These are phyloP conservation scores for Lepidocolaptes lacrymiger DNA, from an alignment of 2,797 vertebrate genomes.

Conservation along the genomic window DNA sequence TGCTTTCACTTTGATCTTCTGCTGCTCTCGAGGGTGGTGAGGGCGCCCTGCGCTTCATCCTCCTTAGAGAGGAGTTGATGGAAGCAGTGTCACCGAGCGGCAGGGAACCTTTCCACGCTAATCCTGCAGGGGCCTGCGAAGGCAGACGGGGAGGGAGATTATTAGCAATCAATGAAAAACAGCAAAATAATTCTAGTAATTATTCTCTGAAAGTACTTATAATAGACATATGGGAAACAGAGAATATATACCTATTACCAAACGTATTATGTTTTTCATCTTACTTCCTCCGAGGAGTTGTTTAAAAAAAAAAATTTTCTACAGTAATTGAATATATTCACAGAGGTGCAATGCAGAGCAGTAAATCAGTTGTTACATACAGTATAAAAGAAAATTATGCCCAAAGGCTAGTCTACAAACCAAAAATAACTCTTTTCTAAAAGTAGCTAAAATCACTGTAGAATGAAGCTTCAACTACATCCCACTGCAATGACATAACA, in stretches of 20 bases:
- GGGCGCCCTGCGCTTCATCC: slow-evolving; percentile 93
- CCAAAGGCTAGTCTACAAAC: neutral
- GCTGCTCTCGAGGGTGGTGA: slow-evolving; percentile 82
- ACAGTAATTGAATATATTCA: neutral
- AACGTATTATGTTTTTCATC: neutral
- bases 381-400: neutral
- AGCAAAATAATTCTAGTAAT: neutral
- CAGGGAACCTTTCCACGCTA: slow-evolving; percentile 72
- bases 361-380: neutral
- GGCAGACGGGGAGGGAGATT: neutral
- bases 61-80: slow-evolving; percentile 85
- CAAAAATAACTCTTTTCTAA: neutral
- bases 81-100: slow-evolving; percentile 74
- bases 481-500: neutral
- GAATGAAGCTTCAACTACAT: neutral
- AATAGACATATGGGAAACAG: neutral
- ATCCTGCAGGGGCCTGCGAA: slow-evolving; percentile 42
- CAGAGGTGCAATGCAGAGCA: neutral
- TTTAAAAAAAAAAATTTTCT: neutral
- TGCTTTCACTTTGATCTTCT: slow-evolving; percentile 69
- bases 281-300: neutral
- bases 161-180: neutral
- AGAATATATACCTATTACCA: neutral
- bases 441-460: neutral
- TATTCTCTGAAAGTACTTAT: neutral